Base-by-base conservation (phyloP, 1,140 invertebrate genomes). In the Liolophura sinensis region DNA sequence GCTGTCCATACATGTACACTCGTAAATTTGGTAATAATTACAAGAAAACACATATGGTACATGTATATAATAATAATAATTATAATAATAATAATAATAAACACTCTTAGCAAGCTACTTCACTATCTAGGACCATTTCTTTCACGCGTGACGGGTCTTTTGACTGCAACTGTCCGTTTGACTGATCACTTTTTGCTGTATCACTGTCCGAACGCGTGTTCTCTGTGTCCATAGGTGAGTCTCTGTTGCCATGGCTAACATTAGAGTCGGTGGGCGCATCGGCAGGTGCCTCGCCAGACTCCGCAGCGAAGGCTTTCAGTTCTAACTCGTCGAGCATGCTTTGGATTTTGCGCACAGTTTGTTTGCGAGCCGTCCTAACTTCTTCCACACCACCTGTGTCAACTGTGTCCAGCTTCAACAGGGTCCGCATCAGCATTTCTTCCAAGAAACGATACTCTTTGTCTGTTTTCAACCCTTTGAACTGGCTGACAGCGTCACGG, bases 341-440 rank as follows among this genome's bases (percentile, higher is more conserved):
- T 76, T 97, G 91, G 76, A 98, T 95, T 78, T 89, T 90, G 78
- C 90, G 92, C 14, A 98, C 95, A 0, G 92, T 92, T 72, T 93
- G 91, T 81, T 92, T 94, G 22, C 95, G 87, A 0, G 92, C 92
- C 64, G 90, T 88, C 72, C 95, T 87, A 47, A 98, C 92, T 74
- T 93, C 91, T 31, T 96, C 93, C 75, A 93, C 91, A 1, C 94
- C 94, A 67, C 95, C 93, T 0, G 93, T 93, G 77, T 96, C 93
- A 62, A 98, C 92, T 72, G 92, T 91, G 80, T 98, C 96, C 65
- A 97, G 82, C 81, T 95, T 94, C 5, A 97, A 89, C 65, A 97
- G 86, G 79, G 94, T 93, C 52, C 95, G 89, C 1, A 95, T 97
- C 18, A 98, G 84, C 94, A 97, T 97, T 84, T 98, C 95, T 81